phyloP scores from a whole-genome alignment of 1,140 invertebrate species.

The Drosophila bipectinata region DNA sequence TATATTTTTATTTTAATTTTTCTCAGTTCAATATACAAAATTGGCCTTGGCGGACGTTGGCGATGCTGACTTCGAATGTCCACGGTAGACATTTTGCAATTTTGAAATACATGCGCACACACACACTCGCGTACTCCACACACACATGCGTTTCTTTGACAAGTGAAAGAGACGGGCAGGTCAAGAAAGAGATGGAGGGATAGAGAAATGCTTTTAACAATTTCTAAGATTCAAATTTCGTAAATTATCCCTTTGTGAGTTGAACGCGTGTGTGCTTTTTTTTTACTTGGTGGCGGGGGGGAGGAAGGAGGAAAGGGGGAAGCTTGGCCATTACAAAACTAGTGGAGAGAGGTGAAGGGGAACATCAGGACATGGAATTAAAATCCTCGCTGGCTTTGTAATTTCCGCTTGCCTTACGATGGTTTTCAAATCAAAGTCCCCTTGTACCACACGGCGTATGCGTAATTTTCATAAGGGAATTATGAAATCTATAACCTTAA shows the following conservation, averaged over 20 bases:
- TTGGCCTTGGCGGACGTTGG: conserved; percentile 49
- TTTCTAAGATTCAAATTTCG: conserved; percentile 83
- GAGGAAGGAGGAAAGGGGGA: not conserved
- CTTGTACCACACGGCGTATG: conserved; percentile 10
- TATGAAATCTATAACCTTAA: not conserved
- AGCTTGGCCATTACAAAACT: conserved; percentile 58
- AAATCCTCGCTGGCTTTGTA: conserved; percentile 32
- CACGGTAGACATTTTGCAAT: conserved; percentile 81
- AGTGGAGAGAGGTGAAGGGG: not conserved
- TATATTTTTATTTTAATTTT: not conserved
- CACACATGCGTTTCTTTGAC: conserved; percentile 14
- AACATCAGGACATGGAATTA: not conserved
- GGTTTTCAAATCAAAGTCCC: conserved; percentile 15
- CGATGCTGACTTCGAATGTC: conserved; percentile 75
- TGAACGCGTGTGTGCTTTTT: conserved; percentile 40
- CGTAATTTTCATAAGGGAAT: not conserved
- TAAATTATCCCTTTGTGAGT: conserved; percentile 81
- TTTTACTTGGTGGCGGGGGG: not conserved
- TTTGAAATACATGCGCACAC: conserved; percentile 76
- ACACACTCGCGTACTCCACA: conserved; percentile 41
- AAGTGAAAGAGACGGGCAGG: conserved; percentile 1
- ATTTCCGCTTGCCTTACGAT: conserved; percentile 37
- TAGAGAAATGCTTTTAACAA: conserved; percentile 74
- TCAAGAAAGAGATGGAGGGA: not conserved
- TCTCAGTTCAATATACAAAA: conserved; percentile 2